Base-by-base conservation (phyloP, 2,113 vertebrate species). In the Mungos mungo region DNA sequence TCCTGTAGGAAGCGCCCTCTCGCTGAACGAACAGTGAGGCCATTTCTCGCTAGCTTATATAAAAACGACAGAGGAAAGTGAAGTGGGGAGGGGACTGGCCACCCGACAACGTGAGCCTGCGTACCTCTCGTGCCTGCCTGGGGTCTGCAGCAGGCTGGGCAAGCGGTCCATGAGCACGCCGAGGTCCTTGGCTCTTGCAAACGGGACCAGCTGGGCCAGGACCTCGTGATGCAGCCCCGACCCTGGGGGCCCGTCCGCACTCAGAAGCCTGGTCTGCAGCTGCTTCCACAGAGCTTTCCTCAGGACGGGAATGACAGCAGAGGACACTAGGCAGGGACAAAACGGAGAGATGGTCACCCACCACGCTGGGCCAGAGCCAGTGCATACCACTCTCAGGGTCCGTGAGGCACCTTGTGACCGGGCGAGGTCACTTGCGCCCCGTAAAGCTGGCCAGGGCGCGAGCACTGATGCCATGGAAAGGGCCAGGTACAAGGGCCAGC, bases 251-350 rank as follows among this genome's bases (percentile, higher is more conserved):
- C 16, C 77, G 5, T 97, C 88, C 0, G 52, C 4, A 0, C 93
- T 96, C 72, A 99, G 95, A 69, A 99, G 93, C 3, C 50, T n/a
- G 5, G 94, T 4, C 3, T 98, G 98, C 38, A 99, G 98, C 52
- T 96, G 98, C 91, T 96, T 86, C 97, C 99, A 98, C 13, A 99
- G 96, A n/a, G 98, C 92, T 71, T 98, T 98, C 96, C 98, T 99
- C 93, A 99, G 77, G 52, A 98, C 92, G 71, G 94, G 95, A 31
- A 97, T 90, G 85, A 99, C 99, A 52, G 98, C 96, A 0, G 97
- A 98, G 97, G 98, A 97, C 83, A 99, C 99, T 99, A 95, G 19
- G 92, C 63, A 91, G 97, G 89, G 77, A 74, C 80, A 31, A 19
- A 38, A 3, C 23, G 57, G 72, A 82, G 23, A 41, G 25, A 41